phyloP scores from a whole-genome alignment of 2,888 invertebrate genomes.

The Aelia acuminata region DNA sequence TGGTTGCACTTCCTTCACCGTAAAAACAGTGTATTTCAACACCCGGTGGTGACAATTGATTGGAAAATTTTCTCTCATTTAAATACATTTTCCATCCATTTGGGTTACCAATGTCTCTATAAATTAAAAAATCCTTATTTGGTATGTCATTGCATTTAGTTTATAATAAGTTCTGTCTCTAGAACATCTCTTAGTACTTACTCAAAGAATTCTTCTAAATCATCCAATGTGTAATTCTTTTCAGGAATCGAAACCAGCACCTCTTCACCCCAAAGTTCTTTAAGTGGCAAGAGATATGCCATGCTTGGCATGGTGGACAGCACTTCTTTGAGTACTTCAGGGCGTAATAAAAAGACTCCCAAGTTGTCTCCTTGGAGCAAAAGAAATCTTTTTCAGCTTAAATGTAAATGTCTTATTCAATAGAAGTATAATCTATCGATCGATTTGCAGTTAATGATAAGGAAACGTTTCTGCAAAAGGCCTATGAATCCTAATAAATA shows the following conservation, averaged over 20 bases:
- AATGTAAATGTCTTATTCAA: too few species aligned
- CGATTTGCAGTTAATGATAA: too few species aligned
- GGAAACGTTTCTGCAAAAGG: too few species aligned
- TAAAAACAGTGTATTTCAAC: conserved; percentile 90
- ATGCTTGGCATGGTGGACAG: conserved; percentile 96
- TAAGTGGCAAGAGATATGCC: conserved; percentile 93
- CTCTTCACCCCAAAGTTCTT: conserved; percentile 88
- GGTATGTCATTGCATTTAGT: not conserved
- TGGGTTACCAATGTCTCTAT: conserved; percentile 82
- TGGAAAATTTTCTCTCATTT: conserved; percentile 80
- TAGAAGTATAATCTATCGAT: too few species aligned
- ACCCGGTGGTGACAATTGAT: conserved; percentile 84
- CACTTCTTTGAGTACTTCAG: conserved; percentile 84
- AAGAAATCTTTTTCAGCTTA: not conserved
- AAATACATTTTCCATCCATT: conserved; percentile 92
- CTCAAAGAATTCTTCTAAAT: conserved; percentile 83
- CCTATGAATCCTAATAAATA: too few species aligned
- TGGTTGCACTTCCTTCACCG: conserved; percentile 81
- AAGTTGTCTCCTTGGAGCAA: conserved; percentile 86
- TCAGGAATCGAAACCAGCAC: conserved; percentile 82
- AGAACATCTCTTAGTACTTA: conserved; percentile 69
- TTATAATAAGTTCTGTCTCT: not conserved
- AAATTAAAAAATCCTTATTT: conserved; percentile 66
- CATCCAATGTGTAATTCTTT: conserved; percentile 84
- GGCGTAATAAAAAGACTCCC: conserved; percentile 87